These are phyloP conservation scores for Hormaphis cornu DNA, from an alignment of 1,140 invertebrate genomes.

Conservation along the genomic window DNA sequence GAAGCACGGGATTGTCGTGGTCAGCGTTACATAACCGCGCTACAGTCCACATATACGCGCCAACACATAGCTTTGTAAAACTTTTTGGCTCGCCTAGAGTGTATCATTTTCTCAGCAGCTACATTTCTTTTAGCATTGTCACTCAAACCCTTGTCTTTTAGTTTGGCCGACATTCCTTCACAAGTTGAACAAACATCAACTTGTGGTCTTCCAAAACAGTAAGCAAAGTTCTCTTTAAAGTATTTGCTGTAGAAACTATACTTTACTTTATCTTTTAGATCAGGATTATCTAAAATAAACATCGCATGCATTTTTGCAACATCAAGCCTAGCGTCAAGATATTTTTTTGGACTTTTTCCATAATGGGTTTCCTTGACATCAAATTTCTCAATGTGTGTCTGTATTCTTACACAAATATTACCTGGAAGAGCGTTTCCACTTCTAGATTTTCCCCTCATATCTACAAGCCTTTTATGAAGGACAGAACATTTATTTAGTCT, in stretches of 20 bases:
- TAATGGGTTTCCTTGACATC: background rate
- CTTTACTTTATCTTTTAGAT: background rate
- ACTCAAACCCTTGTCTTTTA: background rate
- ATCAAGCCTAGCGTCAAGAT: background rate
- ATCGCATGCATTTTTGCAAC: background rate
- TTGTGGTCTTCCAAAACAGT: conserved; percentile 35
- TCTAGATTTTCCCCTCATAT: no score
- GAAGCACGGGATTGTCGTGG: background rate
- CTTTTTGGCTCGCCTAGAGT: no score
- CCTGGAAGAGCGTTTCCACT: no score
- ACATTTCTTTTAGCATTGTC: no score
- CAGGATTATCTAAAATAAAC: background rate
- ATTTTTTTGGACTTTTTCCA: background rate
- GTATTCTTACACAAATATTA: background rate
- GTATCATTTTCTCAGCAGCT: no score
- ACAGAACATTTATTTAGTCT: background rate
- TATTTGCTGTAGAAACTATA: background rate
- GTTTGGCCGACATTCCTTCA: conserved; percentile 14
- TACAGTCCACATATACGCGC: no score
- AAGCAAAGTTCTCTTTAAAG: conserved; percentile 32
- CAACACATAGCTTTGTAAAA: background rate
- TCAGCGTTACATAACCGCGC: background rate
- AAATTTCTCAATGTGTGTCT: background rate
- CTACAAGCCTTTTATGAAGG: background rate
- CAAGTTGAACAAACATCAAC: conserved; percentile 34